Conservation (phyloP, 2,797 vertebrate genomes). For the Propithecus deckenii region DNA sequence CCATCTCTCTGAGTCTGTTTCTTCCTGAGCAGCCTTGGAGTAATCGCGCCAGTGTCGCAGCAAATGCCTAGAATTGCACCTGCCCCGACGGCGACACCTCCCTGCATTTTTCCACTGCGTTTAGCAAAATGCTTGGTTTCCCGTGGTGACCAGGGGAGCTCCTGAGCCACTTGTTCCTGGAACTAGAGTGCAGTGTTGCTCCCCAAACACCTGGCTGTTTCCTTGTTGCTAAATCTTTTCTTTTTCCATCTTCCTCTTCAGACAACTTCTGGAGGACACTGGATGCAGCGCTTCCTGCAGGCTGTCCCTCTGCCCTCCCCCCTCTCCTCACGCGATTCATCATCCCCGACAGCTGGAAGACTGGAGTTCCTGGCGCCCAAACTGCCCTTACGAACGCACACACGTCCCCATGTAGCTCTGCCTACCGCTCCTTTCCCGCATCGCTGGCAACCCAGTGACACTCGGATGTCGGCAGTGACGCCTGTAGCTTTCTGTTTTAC, state of each 20-base stretch:
- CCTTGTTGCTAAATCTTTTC: background rate
- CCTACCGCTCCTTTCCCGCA: fast-evolving
- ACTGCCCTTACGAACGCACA: background rate
- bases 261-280: fast-evolving
- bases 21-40: background rate
- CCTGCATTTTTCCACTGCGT: fast-evolving
- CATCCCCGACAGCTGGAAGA: background rate
- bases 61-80: background rate
- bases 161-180: background rate
- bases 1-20: background rate
- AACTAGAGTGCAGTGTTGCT: background rate
- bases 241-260: background rate
- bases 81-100: fast-evolving
- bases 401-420: fast-evolving
- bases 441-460: fast-evolving
- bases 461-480: no score
- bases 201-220: background rate
- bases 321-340: fast-evolving
- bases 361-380: background rate
- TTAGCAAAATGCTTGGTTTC: background rate
- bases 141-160: background rate
- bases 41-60: fast-evolving
- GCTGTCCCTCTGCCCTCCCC: fast-evolving
- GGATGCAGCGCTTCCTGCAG: background rate
- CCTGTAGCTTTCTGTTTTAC: background rate